These are phyloP conservation scores for Paragorgia papillata DNA, from an alignment of 92 coral and sea anemone species.

Conservation along the genomic window DNA sequence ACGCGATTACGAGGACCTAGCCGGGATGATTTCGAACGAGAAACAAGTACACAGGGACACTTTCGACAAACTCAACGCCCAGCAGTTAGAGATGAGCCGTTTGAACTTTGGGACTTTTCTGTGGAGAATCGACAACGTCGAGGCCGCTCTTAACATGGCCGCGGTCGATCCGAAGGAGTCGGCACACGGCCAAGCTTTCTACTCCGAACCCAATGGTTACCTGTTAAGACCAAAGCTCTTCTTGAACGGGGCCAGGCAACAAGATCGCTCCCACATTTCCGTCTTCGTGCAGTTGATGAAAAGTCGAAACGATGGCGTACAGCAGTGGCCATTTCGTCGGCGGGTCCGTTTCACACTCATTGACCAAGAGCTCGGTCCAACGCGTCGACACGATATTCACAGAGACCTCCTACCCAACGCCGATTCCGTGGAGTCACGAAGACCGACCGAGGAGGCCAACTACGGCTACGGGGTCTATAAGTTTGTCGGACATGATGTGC, in stretches of 20 bases:
- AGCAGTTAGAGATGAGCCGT: neutral
- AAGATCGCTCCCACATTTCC: constrained; percentile 30
- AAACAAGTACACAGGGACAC: neutral
- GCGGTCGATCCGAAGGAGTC: neutral
- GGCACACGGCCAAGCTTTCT: neutral
- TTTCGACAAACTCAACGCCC: neutral
- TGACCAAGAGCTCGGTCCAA: constrained; percentile 24
- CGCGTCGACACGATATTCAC: constrained; percentile 1
- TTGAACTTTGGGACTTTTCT: neutral
- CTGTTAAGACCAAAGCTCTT: constrained; percentile 16
- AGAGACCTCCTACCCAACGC: constrained; percentile 5
- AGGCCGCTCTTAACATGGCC: neutral
- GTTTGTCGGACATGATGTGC: constrained; percentile 30
- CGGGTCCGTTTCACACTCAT: constrained; percentile 39
- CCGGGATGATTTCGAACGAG: constrained; percentile 1
- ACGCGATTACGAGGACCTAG: constrained; percentile 23
- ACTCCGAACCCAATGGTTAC: constrained; percentile 6
- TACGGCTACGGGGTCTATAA: constrained; percentile 37
- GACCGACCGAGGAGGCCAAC: constrained; percentile 39
- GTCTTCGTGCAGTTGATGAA: constrained; percentile 24
- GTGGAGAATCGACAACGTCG: constrained; percentile 20
- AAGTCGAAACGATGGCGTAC: constrained; percentile 37
- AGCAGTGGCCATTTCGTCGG: constrained; percentile 47
- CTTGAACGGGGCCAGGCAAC: constrained; percentile 14
- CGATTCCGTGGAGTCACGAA: constrained; percentile 24